phyloP scores from a whole-genome alignment of 1,140 invertebrate species.

The Xylocopa sonorina region DNA sequence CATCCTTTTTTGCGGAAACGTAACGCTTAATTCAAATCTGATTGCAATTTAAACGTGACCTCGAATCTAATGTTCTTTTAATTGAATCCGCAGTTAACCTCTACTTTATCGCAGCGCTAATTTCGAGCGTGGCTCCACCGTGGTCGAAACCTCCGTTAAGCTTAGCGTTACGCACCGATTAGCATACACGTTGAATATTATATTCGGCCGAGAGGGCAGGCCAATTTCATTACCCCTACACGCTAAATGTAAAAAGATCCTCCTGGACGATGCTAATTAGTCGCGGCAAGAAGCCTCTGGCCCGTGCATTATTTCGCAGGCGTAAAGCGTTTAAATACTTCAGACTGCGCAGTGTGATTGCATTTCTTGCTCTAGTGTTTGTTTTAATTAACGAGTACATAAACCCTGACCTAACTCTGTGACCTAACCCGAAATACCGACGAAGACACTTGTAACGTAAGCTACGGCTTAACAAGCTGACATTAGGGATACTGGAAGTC shows the following conservation, averaged over 20 bases:
- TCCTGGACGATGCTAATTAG: slow-evolving; percentile 32
- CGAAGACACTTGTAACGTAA: not conserved
- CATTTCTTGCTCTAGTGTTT: slow-evolving; percentile 14
- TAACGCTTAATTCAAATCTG: slow-evolving; percentile 45
- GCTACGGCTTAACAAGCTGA: not conserved
- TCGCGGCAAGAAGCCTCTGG: not conserved
- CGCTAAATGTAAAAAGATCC: slow-evolving; percentile 39
- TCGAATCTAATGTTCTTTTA: slow-evolving; percentile 48
- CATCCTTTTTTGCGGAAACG: not conserved
- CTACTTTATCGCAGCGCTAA: slow-evolving; percentile 32
- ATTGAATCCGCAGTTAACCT: slow-evolving; percentile 47
- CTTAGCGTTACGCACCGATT: slow-evolving; percentile 31
- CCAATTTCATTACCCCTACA: slow-evolving; percentile 12
- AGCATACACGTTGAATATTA: slow-evolving; percentile 43
- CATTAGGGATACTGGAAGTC: not conserved
- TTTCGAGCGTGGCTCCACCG: slow-evolving; percentile 4
- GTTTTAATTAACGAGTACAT: slow-evolving; percentile 35
- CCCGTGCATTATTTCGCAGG: slow-evolving; percentile 1
- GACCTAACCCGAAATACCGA: slow-evolving; percentile 18
- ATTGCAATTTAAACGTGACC: slow-evolving; percentile 39
- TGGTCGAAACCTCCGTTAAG: slow-evolving; percentile 26
- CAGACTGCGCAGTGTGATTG: slow-evolving; percentile 1
- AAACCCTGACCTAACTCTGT: slow-evolving; percentile 18
- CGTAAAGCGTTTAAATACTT: slow-evolving; percentile 30
- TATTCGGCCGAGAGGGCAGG: not conserved